Base-by-base conservation (phyloP, 2,113 vertebrate genomes). In the Suncus etruscus region DNA sequence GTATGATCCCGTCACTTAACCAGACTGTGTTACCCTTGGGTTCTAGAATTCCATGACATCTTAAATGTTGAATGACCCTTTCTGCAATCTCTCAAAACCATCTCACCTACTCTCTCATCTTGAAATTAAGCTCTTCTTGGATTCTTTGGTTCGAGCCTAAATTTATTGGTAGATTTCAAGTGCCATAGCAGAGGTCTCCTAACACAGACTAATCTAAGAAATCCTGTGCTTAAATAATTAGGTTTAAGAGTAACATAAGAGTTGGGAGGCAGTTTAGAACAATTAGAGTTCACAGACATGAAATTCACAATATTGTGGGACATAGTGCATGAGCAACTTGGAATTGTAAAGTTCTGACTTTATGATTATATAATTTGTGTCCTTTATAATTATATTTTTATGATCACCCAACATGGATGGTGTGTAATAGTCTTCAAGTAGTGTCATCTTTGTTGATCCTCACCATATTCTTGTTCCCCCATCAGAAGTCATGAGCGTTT, bases 81-180 rank as follows among this genome's bases (percentile, higher is more conserved):
- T 48, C 70, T 86, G 10, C 48, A 72, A 8, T 76, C 9, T 86
- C 45, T 50, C 29, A 32, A 78, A 54, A 73, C 6, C 1, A 10
- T 32, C 11, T 76, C 24, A 31, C 16, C 51, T 69, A 73, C 6
- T 1, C 14, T 32, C 11, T 76, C 24, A 31, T 14, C 63, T 69
- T 73, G 85, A 87, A 95, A 86, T 61, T 12, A 91, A 89, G 11
- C 11, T 75, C 16, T 84, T 78, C 20, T 77, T 81, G n/a, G 14
- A 75, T 22, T 65, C 32, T 10, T 6, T 70, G 9, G 14, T 81
- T 86, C 29, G n/a, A 48, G 68, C 14, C 78, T 47, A 31, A 82
- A 48, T 20, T 47, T 84, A 87, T 51, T 18, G 50, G 25, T 54
- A 12, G 22, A 24, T 65, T 29, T 70, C 85, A n/a, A 83, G 27